Evolutionary conservation across 2,113 vertebrate species (phyloP).

Genomic region (Pristiophorus japonicus): DNA sequence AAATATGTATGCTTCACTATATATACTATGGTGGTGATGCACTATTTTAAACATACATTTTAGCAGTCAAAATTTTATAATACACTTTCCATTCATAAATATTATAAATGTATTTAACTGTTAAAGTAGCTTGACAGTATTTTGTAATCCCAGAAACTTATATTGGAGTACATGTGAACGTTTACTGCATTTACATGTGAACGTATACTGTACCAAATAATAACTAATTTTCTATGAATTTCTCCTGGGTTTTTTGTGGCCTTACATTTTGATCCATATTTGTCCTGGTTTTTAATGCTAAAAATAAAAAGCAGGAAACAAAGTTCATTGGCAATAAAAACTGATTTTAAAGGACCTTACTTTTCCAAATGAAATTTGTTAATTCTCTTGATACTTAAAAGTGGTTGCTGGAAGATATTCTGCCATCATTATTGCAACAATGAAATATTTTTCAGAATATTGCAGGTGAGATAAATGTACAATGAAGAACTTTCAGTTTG

Average conservation of each 20-base stretch:
- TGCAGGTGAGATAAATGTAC: background rate
- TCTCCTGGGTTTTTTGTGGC: background rate
- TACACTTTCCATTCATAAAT: background rate
- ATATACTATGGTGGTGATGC: background rate
- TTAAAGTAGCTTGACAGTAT: background rate
- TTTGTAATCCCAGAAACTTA: background rate
- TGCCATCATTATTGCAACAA: background rate
- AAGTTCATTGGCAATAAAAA: background rate
- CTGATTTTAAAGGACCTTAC: background rate
- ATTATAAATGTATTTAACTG: background rate
- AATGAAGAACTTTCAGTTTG: background rate
- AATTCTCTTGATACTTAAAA: too few species aligned
- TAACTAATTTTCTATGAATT: background rate
- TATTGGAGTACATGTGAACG: background rate
- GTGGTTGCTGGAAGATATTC: background rate
- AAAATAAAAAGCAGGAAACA: background rate
- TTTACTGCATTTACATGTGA: too few species aligned
- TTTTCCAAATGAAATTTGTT: background rate
- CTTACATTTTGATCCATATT: background rate
- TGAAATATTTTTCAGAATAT: background rate
- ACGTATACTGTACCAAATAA: too few species aligned
- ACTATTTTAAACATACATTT: background rate
- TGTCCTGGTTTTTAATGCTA: background rate
- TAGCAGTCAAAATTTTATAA: background rate
- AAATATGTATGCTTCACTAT: background rate